These are phyloP conservation scores for Accipiter virgatus DNA, from an alignment of 2,113 vertebrate genomes.

Conservation along the genomic window DNA sequence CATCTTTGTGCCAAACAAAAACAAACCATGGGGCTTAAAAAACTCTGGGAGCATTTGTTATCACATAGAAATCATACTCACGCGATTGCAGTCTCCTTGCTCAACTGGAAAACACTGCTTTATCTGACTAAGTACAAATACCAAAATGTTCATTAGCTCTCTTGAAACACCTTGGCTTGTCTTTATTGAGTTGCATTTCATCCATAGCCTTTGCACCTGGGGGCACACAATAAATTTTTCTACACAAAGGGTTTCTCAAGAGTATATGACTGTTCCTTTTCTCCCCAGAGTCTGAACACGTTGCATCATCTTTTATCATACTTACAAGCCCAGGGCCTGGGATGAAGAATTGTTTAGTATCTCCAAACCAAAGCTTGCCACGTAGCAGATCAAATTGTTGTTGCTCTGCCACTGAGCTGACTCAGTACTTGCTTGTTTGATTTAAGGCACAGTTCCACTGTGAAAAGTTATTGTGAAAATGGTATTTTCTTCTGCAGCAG, in stretches of 20 bases:
- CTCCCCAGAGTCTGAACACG: background rate
- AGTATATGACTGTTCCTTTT: slow-evolving; percentile 32
- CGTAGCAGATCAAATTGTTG: slow-evolving; percentile 60
- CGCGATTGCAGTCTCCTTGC: background rate
- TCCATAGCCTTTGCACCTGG: slow-evolving; percentile 39
- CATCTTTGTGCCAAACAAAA: background rate
- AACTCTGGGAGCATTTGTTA: background rate
- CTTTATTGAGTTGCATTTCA: slow-evolving; percentile 62
- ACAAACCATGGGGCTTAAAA: background rate
- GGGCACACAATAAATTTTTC: slow-evolving; percentile 62
- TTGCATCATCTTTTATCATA: slow-evolving; percentile 54
- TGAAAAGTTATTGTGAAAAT: slow-evolving; percentile 57
- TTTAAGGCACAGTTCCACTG: slow-evolving; percentile 46
- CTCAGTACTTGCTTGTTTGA: slow-evolving; percentile 63
- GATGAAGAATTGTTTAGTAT: slow-evolving; percentile 56
- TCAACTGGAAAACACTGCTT: background rate
- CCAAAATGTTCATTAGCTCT: slow-evolving; percentile 37
- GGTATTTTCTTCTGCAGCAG: slow-evolving; percentile 40
- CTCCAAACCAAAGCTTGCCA: slow-evolving; percentile 53
- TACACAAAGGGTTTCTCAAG: slow-evolving; percentile 60
- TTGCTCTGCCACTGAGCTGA: slow-evolving; percentile 54
- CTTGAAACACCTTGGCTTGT: slow-evolving; percentile 45
- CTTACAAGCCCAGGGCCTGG: slow-evolving; percentile 25
- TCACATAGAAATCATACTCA: background rate
- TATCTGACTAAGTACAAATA: slow-evolving; percentile 51